phyloP scores from a whole-genome alignment of 2,113 vertebrate species.

The Ondatra zibethicus region DNA sequence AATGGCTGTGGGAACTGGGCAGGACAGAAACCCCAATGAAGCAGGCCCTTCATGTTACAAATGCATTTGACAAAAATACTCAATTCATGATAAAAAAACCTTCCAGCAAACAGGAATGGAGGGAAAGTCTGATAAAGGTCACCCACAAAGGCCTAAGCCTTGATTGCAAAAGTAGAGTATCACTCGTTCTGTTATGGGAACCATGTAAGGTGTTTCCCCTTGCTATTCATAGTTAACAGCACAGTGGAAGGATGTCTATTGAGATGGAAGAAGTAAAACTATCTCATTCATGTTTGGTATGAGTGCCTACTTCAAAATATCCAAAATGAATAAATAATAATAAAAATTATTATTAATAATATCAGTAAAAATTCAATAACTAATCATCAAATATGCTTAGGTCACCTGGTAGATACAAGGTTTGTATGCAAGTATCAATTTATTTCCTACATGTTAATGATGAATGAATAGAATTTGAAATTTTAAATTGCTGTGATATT shows the following conservation, averaged over 20 bases:
- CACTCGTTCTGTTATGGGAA: not conserved
- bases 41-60: no score
- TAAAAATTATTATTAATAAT: no score
- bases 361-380: not conserved
- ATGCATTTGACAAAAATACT: not conserved
- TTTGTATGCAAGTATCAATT: no score
- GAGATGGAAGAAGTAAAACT: not conserved
- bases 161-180: not conserved
- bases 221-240: not conserved
- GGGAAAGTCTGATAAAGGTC: not conserved
- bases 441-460: not conserved
- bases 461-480: not conserved
- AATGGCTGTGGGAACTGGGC: no score
- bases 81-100: not conserved
- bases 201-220: not conserved
- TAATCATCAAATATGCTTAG: not conserved
- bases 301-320: not conserved
- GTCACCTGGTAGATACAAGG: not conserved
- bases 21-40: no score
- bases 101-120: not conserved
- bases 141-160: not conserved
- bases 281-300: not conserved
- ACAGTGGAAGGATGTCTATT: not conserved
- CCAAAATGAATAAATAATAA: not conserved
- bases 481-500: not conserved